Base-by-base conservation (phyloP, 2,797 vertebrate species). In the Acanthurus lineatus region DNA sequence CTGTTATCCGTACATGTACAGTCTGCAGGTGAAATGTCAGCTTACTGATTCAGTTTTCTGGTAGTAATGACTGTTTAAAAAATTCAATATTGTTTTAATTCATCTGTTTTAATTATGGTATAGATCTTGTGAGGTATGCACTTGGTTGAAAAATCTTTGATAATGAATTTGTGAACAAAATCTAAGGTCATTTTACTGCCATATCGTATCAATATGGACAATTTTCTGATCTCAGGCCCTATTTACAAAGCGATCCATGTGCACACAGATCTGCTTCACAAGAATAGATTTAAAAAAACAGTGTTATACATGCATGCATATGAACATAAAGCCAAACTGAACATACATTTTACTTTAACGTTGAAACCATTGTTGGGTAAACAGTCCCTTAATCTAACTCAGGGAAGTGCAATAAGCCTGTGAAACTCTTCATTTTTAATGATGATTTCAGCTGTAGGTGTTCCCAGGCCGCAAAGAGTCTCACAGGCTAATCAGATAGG, bases 401-500 rank as follows among this genome's bases (percentile, higher is more conserved):
- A 20, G 40, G 47, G 25, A 6, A 6, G 22, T 25, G 51, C 45
- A 38, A 20, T 22, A 66, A 59, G 20, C 11, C 47, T 79, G 63
- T 68, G 47, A 66, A 72, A 52, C 68, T 61, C 16, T 25, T n/a
- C 48, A 65, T 56, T 77, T 78, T 72, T 35, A 44, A 63, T 60
- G 49, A 16, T 57, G 59, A 19, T 52, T 58, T 51, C 17, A 42
- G 77, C 63, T 77, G 72, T 79, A 53, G 61, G 72, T 82, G 82
- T 91, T 88, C 79, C 65, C 85, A 89, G 72, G 73, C 76, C 1
- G 4, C 58, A 77, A 54, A 78, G 35, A 77, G 49, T 47, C 73
- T 76, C 45, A 54, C 76, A 68, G 76, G 52, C 82, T 66, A 77
- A 82, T 85, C 80, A 86, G 53, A 79, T 86, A 84, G 58, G 63